Evolutionary conservation across 2,888 invertebrate genomes (phyloP).

Genomic region (Stenichneumon culpator): DNA sequence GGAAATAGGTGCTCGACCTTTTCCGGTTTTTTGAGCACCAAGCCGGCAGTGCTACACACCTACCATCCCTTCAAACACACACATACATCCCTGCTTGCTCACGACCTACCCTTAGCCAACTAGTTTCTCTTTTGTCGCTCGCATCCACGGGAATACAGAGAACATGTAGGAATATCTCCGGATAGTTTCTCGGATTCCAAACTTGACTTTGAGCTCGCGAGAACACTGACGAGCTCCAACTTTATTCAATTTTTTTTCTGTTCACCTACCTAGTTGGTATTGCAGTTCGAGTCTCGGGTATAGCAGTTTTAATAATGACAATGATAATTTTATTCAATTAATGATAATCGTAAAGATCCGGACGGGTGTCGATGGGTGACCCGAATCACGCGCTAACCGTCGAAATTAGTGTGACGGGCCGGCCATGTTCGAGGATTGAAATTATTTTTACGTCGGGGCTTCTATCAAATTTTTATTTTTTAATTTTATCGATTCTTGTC

Average conservation of each 20-base stretch:
- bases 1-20: conserved; percentile 75
- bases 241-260: background rate
- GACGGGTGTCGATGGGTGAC: background rate
- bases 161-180: conserved; percentile 5
- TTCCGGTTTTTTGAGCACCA: conserved; percentile 68
- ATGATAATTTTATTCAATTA: background rate
- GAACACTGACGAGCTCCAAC: background rate
- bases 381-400: background rate
- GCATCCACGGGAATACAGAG: conserved; percentile 3
- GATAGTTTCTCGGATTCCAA: background rate
- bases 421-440: background rate
- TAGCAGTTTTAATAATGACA: background rate
- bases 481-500: background rate
- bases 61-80: background rate
- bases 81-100: background rate
- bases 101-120: conserved; percentile 15
- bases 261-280: background rate
- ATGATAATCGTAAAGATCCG: too few relatives aligned
- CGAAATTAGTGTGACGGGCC: too few relatives aligned
- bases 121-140: conserved; percentile 12
- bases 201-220: background rate
- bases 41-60: background rate
- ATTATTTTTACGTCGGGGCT: background rate
- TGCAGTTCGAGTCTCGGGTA: background rate
- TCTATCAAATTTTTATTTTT: background rate